phyloP scores from a whole-genome alignment of 2,113 vertebrate species.

The Chrysemys picta region DNA sequence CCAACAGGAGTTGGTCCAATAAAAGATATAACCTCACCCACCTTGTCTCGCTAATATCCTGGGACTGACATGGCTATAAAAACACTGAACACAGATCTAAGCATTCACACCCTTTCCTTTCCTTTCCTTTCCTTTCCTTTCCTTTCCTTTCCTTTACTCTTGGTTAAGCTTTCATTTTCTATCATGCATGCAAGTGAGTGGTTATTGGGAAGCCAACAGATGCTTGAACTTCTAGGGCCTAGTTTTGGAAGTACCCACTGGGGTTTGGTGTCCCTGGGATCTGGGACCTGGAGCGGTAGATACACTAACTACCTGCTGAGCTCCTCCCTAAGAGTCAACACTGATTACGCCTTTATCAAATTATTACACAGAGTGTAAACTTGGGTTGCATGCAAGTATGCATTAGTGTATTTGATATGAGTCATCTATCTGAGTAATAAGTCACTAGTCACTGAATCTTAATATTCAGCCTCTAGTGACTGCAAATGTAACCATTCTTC shows the following conservation, averaged over 20 bases:
- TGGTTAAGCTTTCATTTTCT: not conserved
- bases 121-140: too few species aligned
- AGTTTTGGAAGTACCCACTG: not conserved
- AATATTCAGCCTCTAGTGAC: slow-evolving; percentile 21
- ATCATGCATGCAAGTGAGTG: not conserved
- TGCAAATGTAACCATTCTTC: slow-evolving; percentile 43
- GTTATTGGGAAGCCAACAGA: not conserved
- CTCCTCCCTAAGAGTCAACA: slow-evolving; percentile 51
- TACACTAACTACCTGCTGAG: not conserved
- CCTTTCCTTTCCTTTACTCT: not conserved
- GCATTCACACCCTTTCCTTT: not conserved
- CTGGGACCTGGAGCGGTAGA: not conserved
- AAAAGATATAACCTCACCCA: not conserved
- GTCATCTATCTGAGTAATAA: slow-evolving; percentile 22
- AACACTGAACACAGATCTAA: not conserved
- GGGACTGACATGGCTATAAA: not conserved
- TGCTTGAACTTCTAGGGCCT: not conserved
- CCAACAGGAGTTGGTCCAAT: not conserved
- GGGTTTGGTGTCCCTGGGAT: not conserved
- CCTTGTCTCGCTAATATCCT: not conserved
- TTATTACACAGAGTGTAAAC: not conserved
- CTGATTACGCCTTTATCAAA: not conserved
- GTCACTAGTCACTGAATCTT: slow-evolving; percentile 21
- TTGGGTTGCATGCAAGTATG: slow-evolving; percentile 2
- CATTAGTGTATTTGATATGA: not conserved